These are phyloP conservation scores for Drosophila neutralis DNA, from an alignment of 2,888 invertebrate genomes.

Conservation along the genomic window DNA sequence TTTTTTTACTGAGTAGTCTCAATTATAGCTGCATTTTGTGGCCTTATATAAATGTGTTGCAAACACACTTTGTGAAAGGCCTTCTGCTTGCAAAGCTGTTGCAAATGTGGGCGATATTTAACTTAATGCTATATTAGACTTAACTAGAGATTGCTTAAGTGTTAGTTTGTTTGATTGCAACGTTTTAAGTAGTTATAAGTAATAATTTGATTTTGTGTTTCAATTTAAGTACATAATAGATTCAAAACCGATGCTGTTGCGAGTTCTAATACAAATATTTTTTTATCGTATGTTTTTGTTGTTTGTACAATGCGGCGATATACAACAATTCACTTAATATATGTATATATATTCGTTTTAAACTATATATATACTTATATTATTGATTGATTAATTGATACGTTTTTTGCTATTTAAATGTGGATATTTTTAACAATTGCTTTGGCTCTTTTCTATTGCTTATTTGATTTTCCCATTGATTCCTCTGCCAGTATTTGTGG, in stretches of 20 bases:
- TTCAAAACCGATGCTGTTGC: constrained; percentile 29
- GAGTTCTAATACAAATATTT: constrained; percentile 38
- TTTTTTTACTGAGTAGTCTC: constrained; percentile 4
- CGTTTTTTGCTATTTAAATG: constrained; percentile 55
- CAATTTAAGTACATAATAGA: constrained; percentile 52
- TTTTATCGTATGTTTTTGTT: constrained; percentile 6
- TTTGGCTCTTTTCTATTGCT: constrained; percentile 54
- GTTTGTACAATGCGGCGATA: constrained; percentile 66
- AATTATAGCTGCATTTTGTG: constrained; percentile 4
- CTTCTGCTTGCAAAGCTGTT: constrained; percentile 18
- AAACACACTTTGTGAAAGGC: constrained; percentile 48
- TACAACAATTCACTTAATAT: constrained; percentile 46
- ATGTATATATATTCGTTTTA: constrained; percentile 12
- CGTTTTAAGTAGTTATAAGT: constrained; percentile 29
- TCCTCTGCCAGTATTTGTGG: constrained; percentile 8
- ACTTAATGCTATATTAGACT: constrained; percentile 41
- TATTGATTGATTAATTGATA: constrained; percentile 60
- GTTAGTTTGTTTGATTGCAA: constrained; percentile 55
- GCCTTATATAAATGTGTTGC: constrained; percentile 6
- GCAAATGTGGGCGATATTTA: constrained; percentile 37
- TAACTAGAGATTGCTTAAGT: constrained; percentile 56
- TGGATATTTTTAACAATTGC: constrained; percentile 65
- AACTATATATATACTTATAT: constrained; percentile 17
- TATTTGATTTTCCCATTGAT: constrained; percentile 32
- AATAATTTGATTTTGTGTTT: constrained; percentile 22